Percentiles rank a stretch among this genome's conserved stretches.
phyloP scores from a whole-genome alignment of 2,888 invertebrate species.

The Hymenopus coronatus region DNA sequence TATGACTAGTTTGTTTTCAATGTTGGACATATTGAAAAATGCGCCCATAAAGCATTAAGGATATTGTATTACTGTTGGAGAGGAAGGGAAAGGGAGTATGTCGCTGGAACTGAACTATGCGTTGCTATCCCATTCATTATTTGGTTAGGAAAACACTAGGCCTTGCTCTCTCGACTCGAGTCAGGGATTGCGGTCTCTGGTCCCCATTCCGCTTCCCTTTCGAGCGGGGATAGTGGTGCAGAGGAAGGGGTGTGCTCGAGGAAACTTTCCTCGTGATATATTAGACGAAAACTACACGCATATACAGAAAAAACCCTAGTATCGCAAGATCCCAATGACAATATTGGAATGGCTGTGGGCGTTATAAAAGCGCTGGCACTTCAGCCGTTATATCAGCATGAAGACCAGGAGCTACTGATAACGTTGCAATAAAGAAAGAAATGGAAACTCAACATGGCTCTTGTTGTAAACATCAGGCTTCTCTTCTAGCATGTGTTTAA shows the following conservation, averaged over 20 bases:
- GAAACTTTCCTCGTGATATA: neutral
- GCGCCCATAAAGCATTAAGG: constrained; percentile 10
- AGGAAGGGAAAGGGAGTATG: neutral
- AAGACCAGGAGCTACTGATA: neutral
- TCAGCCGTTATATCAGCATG: neutral
- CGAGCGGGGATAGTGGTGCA: neutral
- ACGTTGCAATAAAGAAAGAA: neutral
- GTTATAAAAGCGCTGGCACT: neutral
- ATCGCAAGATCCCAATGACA: neutral
- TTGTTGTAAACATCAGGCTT: neutral
- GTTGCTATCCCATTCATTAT: neutral
- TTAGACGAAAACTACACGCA: neutral
- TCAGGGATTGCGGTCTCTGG: neutral
- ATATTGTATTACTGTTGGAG: neutral
- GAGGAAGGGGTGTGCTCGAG: neutral
- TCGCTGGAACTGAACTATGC: neutral
- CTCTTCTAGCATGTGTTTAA: neutral
- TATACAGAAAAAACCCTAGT: neutral
- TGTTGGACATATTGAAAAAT: constrained; percentile 16
- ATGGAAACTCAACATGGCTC: neutral
- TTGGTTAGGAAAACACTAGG: neutral
- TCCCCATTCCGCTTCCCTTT: neutral
- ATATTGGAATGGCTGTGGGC: neutral
- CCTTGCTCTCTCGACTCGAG: neutral
- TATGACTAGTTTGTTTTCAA: constrained; percentile 10